Conservation (phyloP, 2,888 invertebrate genomes). For the Dioctria rufipes region DNA sequence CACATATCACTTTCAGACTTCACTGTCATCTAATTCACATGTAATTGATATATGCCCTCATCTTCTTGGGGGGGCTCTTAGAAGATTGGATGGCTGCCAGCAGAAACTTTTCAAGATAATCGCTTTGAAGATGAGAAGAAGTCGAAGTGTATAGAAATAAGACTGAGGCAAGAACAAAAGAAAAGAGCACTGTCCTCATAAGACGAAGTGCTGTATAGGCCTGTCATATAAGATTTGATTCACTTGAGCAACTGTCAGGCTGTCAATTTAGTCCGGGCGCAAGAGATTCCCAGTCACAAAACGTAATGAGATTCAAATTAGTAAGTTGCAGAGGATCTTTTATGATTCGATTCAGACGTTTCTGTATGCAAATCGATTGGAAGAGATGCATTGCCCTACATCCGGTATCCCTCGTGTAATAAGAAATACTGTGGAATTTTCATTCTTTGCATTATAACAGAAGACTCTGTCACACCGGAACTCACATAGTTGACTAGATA, state of each 20-base stretch:
- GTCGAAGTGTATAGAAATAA: neutral
- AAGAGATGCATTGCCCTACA: neutral
- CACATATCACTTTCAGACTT: constrained; percentile 16
- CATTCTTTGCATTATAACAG: too few species aligned
- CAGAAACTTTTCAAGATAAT: constrained; percentile 38
- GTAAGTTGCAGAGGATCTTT: neutral
- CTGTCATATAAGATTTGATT: constrained; percentile 34
- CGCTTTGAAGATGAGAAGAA: constrained; percentile 11
- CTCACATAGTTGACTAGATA: too few species aligned
- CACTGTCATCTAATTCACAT: constrained; percentile 4
- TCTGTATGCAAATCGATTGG: constrained; percentile 22
- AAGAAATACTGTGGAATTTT: too few species aligned
- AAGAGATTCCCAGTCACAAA: constrained; percentile 4
- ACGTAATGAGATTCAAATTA: constrained; percentile 4
- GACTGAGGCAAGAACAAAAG: neutral
- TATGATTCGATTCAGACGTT: constrained; percentile 9
- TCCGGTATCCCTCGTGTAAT: constrained; percentile 3
- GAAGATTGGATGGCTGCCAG: constrained; percentile 30
- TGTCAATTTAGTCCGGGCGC: neutral
- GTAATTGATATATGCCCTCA: constrained; percentile 1
- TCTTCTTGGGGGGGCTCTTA: neutral
- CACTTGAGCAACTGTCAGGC: constrained; percentile 3
- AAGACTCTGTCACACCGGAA: too few species aligned
- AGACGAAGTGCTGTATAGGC: constrained; percentile 3
- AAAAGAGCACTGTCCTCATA: constrained; percentile 19